These are phyloP conservation scores for Zosterops lateralis DNA, from an alignment of 2,113 vertebrate species.

Conservation along the genomic window DNA sequence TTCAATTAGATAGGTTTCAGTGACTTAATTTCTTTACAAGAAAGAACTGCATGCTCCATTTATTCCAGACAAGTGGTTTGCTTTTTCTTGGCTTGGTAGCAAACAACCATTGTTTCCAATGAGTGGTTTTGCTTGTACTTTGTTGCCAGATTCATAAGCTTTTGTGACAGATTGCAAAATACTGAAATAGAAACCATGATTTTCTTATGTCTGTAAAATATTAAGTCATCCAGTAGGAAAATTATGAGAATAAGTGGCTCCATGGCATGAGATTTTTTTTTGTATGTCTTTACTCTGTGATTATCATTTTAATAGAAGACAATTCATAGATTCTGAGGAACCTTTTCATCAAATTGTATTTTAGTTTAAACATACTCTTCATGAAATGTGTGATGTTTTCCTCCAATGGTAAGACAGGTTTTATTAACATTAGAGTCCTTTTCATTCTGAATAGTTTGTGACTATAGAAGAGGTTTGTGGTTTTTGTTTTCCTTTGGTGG, in stretches of 20 bases:
- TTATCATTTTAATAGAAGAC: background rate
- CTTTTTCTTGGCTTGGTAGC: background rate
- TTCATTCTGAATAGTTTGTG: background rate
- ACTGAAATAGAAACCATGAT: background rate
- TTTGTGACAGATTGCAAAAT: background rate
- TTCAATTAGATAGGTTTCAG: background rate
- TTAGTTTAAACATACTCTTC: background rate
- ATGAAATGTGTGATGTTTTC: background rate
- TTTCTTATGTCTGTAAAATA: background rate
- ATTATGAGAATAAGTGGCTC: background rate
- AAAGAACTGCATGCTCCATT: background rate
- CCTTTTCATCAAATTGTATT: background rate
- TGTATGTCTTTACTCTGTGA: background rate
- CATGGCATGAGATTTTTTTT: background rate
- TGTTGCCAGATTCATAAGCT: background rate
- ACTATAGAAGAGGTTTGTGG: background rate
- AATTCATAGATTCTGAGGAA: background rate
- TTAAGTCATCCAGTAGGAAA: background rate
- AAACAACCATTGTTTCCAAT: background rate
- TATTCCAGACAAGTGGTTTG: background rate
- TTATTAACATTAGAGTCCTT: background rate
- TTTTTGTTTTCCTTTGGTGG: background rate
- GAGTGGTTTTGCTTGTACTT: background rate
- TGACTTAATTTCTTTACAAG: background rate
- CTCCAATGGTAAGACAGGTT: background rate